These are phyloP conservation scores for Epinephelus fuscoguttatus DNA, from an alignment of 2,113 vertebrate species.

Conservation along the genomic window DNA sequence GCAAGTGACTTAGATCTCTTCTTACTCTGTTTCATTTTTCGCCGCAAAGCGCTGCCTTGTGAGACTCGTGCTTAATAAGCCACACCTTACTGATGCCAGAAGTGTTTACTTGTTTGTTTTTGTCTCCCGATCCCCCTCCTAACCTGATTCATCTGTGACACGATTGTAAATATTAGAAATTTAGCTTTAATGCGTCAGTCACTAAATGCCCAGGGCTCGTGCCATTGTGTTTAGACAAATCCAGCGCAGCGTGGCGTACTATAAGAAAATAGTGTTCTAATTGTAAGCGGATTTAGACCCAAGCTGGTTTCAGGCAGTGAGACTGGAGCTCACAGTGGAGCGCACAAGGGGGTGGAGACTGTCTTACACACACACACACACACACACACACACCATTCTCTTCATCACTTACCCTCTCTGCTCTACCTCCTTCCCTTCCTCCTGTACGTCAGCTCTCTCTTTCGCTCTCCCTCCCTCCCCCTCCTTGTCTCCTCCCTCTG, in stretches of 20 bases:
- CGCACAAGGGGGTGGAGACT: constrained; percentile 60
- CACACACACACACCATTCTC: constrained; percentile 59
- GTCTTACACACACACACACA: background rate
- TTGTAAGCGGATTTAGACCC: constrained; percentile 75
- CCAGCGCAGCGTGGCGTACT: background rate
- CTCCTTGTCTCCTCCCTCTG: constrained; percentile 57
- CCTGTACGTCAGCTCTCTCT: constrained; percentile 40
- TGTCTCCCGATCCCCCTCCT: background rate
- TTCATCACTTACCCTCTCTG: constrained; percentile 64
- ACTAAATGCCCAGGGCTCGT: constrained; percentile 1
- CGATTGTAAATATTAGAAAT: background rate
- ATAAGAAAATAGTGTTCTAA: constrained; percentile 53
- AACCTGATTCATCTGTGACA: background rate
- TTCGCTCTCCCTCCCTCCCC: constrained; percentile 36
- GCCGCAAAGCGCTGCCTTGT: constrained; percentile 13
- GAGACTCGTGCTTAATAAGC: constrained; percentile 26
- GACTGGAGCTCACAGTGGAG: constrained; percentile 59
- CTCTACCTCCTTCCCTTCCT: constrained; percentile 66
- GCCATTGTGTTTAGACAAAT: constrained; percentile 4
- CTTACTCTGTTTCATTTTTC: constrained; percentile 34
- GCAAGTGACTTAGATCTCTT: constrained; percentile 58
- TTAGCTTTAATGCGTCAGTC: background rate
- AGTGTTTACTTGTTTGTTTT: constrained; percentile 27
- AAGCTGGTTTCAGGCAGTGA: constrained; percentile 73
- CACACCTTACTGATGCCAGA: constrained; percentile 9